phyloP scores from a whole-genome alignment of 2,113 vertebrate species.

The Symphodus melops region DNA sequence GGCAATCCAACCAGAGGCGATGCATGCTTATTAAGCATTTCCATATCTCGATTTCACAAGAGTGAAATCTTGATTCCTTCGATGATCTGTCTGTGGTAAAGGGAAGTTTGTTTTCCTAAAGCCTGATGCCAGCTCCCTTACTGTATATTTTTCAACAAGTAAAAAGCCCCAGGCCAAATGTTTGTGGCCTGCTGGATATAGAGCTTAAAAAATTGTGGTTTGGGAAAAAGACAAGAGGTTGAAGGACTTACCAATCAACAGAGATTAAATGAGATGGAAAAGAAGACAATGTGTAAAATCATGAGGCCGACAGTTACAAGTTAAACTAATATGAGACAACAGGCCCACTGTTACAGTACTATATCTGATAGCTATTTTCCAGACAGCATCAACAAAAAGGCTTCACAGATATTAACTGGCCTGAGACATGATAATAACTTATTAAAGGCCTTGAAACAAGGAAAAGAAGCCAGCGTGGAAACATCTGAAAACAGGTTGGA shows the following conservation, averaged over 20 bases:
- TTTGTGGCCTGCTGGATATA: conserved; percentile 10
- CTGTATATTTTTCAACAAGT: conserved; percentile 10
- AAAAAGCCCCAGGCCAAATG: conserved; percentile 22
- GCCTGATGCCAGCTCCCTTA: background rate
- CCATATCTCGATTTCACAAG: background rate
- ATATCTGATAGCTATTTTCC: conserved; percentile 12
- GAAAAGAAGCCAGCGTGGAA: background rate
- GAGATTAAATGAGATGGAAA: conserved; percentile 10
- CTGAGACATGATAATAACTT: conserved; percentile 4
- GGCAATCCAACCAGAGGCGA: background rate
- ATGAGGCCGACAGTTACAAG: background rate
- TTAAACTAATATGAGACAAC: conserved; percentile 8
- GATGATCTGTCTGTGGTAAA: background rate
- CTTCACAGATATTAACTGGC: conserved; percentile 35
- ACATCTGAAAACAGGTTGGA: conserved; percentile 15
- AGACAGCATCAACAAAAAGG: conserved; percentile 19
- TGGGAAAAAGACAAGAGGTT: conserved; percentile 9
- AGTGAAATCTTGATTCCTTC: background rate
- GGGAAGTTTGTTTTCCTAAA: conserved; percentile 13
- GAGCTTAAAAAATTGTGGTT: conserved; percentile 38
- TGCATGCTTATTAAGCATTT: conserved; percentile 1
- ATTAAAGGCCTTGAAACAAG: background rate
- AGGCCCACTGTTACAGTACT: background rate
- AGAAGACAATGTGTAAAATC: background rate
- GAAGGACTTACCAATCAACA: conserved; percentile 1